Base-by-base conservation (phyloP, 2,888 invertebrate species). In the Drosophila sordidula region DNA sequence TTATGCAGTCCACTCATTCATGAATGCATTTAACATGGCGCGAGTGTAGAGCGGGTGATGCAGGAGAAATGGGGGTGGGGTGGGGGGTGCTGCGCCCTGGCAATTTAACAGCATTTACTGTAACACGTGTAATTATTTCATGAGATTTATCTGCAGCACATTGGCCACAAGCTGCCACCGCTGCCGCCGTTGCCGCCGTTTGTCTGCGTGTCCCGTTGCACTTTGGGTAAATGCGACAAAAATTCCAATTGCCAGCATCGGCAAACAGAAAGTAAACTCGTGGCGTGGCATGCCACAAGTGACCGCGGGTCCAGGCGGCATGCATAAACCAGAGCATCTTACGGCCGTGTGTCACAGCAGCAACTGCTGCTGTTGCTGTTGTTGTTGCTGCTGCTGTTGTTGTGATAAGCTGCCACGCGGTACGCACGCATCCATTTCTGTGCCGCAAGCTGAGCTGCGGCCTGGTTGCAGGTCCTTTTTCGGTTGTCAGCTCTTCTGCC, bases 91-190 rank as follows among this genome's bases (percentile, higher is more conserved):
- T 12, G 22, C 36, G 51, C 26, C 34, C 62, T 75, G 77, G 70
- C 84, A 85, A 90, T 90, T 90, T 89, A 89, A 89, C 89, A 90
- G 81, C 88, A 80, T 90, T 90, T 90, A 90, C 87, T 81, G 88
- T 91, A 90, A 91, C 91, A 91, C 90, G 90, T 91, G 90, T 91
- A 91, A 91, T 91, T 91, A 91, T 91, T 91, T 91, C 88, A 90
- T 90, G 90, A 91, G 91, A 91, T 91, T 91, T 90, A 91, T 91
- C 91, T 90, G 90, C 87, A 87, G 87, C 85, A 79, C 79, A 72
- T 74, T 74, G 81, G 84, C 83, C 88, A 83, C 85, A 87, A 76
- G 75, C 75, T 70, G 75, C 69, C 58, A 59, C 65, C 34, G 55
- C 45, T 32, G 44, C 49, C 34, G 34, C n/a, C 12, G 42, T 38